phyloP scores from a whole-genome alignment of 2,113 vertebrate genomes.

The Tapirus terrestris region DNA sequence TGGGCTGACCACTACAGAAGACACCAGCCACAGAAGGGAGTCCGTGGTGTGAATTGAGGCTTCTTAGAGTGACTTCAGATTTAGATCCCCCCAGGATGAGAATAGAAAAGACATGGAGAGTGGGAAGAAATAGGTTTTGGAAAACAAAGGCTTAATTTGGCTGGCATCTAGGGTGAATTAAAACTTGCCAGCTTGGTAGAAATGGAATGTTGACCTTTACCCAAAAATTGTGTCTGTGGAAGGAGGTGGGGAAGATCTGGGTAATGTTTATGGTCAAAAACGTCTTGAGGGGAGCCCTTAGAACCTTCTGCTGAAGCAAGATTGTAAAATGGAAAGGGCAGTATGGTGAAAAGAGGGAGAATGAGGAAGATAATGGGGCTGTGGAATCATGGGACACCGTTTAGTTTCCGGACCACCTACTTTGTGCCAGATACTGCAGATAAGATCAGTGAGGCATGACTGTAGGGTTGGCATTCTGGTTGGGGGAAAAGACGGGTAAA shows the following conservation, averaged over 20 bases:
- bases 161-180: not conserved
- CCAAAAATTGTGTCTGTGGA: not conserved
- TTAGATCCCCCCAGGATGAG: not conserved
- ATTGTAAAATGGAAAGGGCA: not conserved
- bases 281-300: not conserved
- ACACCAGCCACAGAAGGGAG: not conserved
- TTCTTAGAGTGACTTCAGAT: not conserved
- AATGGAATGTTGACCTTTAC: not conserved
- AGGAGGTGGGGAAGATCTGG: not conserved
- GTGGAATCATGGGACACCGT: not conserved
- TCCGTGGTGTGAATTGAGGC: not conserved
- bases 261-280: not conserved
- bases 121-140: not conserved
- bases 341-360: not conserved
- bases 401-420: not conserved
- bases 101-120: not conserved
- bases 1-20: not conserved
- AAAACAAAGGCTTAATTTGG: not conserved
- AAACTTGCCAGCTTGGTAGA: not conserved
- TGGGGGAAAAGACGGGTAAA: not conserved
- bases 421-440: not conserved
- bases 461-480: not conserved
- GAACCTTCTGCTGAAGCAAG: not conserved
- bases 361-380: not conserved
- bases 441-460: not conserved